These are phyloP conservation scores for Camponotus pennsylvanicus DNA, from an alignment of 1,140 invertebrate genomes.

Conservation along the genomic window DNA sequence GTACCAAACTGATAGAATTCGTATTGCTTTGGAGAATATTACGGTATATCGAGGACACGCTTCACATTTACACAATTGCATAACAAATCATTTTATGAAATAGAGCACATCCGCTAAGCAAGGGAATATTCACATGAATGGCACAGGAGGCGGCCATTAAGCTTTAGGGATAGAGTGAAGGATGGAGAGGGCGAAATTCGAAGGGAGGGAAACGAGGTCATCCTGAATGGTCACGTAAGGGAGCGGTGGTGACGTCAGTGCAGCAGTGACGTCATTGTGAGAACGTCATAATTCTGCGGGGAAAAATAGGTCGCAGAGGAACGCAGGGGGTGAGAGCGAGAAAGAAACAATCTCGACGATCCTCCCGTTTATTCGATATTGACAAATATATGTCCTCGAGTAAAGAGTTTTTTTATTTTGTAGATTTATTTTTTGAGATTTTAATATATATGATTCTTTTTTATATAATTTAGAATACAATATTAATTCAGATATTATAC, in stretches of 20 bases:
- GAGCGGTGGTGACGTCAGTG: conserved; percentile 73
- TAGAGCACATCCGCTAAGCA: conserved; percentile 50
- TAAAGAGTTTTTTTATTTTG: conserved; percentile 5
- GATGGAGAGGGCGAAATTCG: conserved; percentile 27
- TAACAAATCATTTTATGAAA: conserved; percentile 49
- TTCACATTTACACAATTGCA: conserved; percentile 29
- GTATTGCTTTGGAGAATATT: conserved; percentile 1
- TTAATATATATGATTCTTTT: not conserved
- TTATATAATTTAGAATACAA: not conserved
- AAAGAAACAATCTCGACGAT: not conserved
- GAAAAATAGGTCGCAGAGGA: conserved; percentile 62
- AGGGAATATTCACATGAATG: conserved; percentile 82
- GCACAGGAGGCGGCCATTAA: conserved; percentile 82
- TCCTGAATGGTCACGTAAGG: conserved; percentile 77
- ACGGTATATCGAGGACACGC: not conserved
- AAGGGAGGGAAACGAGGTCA: conserved; percentile 73
- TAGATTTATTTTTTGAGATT: conserved; percentile 16
- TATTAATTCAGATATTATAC: not conserved
- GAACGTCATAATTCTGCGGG: conserved; percentile 65
- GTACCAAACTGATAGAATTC: not conserved
- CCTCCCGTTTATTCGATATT: not conserved
- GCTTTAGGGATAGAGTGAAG: conserved; percentile 65
- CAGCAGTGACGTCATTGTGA: conserved; percentile 78
- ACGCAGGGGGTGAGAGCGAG: not conserved
- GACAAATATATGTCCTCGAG: conserved; percentile 38